Percentiles rank a stretch among this genome's conserved stretches.
These are phyloP conservation scores for Bothrops jararaca DNA, from an alignment of 2,113 vertebrate species.

Conservation along the genomic window DNA sequence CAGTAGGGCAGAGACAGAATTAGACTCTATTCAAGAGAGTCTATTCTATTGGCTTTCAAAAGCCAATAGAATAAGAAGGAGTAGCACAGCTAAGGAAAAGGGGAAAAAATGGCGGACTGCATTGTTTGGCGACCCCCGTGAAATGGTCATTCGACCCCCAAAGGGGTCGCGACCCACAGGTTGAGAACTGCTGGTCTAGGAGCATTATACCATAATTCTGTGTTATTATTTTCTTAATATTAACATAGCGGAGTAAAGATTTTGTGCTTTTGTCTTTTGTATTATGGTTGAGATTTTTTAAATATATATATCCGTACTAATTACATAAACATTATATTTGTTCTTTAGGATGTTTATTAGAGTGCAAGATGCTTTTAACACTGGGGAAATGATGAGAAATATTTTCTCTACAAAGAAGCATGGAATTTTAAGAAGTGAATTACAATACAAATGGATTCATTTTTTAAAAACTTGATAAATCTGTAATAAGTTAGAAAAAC, in stretches of 20 bases:
- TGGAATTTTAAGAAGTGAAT: neutral
- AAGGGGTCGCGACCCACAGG: too few relatives aligned
- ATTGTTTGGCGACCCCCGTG: too few relatives aligned
- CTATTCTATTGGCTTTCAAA: too few relatives aligned
- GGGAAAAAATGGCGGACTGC: too few relatives aligned
- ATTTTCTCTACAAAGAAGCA: neutral
- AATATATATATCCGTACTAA: neutral
- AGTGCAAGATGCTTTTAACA: neutral
- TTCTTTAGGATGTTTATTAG: neutral
- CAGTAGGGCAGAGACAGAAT: too few relatives aligned
- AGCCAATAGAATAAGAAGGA: too few relatives aligned
- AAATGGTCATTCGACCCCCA: too few relatives aligned
- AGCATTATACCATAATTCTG: neutral
- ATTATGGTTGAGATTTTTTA: neutral
- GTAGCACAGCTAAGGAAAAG: too few relatives aligned
- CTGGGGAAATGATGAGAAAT: neutral
- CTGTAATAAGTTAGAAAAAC: neutral
- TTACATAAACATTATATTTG: neutral
- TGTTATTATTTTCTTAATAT: neutral
- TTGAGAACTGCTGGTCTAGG: too few relatives aligned
- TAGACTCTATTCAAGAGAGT: too few relatives aligned
- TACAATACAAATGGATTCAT: neutral
- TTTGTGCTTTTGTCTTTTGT: neutral
- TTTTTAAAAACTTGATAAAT: neutral
- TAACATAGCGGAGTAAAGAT: neutral